phyloP scores from a whole-genome alignment of 2,888 invertebrate species.

The Plebejus melissa region DNA sequence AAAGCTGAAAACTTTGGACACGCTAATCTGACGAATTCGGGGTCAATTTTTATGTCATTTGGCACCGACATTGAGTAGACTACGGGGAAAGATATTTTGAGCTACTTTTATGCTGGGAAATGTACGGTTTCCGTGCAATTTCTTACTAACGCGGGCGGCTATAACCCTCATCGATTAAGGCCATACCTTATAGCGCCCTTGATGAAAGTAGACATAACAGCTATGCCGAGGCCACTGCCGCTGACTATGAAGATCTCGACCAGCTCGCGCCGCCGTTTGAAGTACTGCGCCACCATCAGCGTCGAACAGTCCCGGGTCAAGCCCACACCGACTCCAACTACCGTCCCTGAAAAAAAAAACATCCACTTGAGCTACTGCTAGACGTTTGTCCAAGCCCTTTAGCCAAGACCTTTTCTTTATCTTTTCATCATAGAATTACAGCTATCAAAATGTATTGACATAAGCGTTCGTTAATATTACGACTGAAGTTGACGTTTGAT shows the following conservation, averaged over 20 bases:
- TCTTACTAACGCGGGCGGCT: too few relatives aligned
- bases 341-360: slow-evolving; percentile 69
- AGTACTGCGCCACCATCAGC: slow-evolving; percentile 94
- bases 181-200: slow-evolving; percentile 86
- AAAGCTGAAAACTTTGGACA: too few relatives aligned
- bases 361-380: too few relatives aligned
- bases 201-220: slow-evolving; percentile 90
- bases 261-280: slow-evolving; percentile 89
- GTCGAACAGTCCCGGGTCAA: slow-evolving; percentile 92
- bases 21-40: neutral
- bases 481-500: too few relatives aligned
- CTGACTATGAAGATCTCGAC: slow-evolving; percentile 93
- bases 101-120: neutral
- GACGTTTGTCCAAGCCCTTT: too few relatives aligned
- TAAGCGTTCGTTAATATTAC: too few relatives aligned
- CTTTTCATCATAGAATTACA: too few relatives aligned
- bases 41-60: neutral
- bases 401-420: too few relatives aligned
- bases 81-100: neutral
- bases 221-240: slow-evolving; percentile 91
- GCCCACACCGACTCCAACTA: slow-evolving; percentile 89
- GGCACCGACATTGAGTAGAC: neutral
- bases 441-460: too few relatives aligned
- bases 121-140: neutral
- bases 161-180: neutral